Evolutionary conservation across 2,888 invertebrate species (phyloP).

Genomic region (Copidosoma aretas): DNA sequence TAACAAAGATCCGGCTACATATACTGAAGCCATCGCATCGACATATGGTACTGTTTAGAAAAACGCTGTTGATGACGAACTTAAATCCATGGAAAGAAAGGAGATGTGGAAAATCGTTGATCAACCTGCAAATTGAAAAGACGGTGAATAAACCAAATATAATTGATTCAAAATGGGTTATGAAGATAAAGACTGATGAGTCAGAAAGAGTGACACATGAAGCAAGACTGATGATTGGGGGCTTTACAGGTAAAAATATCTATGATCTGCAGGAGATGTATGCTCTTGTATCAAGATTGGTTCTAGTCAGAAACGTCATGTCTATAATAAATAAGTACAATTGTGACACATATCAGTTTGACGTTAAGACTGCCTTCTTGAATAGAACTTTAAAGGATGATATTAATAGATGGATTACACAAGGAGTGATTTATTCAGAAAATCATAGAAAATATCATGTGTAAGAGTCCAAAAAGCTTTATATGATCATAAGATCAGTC

Average conservation of each 20-base stretch:
- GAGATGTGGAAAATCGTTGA: slow-evolving; percentile 32
- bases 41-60: slow-evolving; percentile 7
- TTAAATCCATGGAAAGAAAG: slow-evolving; percentile 27
- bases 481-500: too few species aligned
- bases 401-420: too few species aligned
- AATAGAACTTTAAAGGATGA: slow-evolving; percentile 6
- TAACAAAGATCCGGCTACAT: slow-evolving; percentile 20
- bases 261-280: slow-evolving; percentile 22
- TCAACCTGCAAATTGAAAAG: slow-evolving; percentile 9
- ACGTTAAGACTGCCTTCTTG: slow-evolving; percentile 37
- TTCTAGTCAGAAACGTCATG: slow-evolving; percentile 15
- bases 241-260: slow-evolving; percentile 19
- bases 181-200: slow-evolving; percentile 36
- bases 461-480: too few species aligned
- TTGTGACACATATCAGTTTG: slow-evolving; percentile 24
- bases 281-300: slow-evolving; percentile 3
- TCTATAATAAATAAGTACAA: slow-evolving; percentile 33
- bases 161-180: slow-evolving; percentile 37
- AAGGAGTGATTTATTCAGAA: too few species aligned
- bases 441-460: too few species aligned
- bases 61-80: slow-evolving; percentile 26
- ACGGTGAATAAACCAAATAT: slow-evolving; percentile 19
- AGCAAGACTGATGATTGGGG: slow-evolving; percentile 30
- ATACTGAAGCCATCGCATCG: slow-evolving; percentile 18
- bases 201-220: slow-evolving; percentile 22